phyloP scores from a whole-genome alignment of 2,888 invertebrate species.

The Cosmopolites sordidus region DNA sequence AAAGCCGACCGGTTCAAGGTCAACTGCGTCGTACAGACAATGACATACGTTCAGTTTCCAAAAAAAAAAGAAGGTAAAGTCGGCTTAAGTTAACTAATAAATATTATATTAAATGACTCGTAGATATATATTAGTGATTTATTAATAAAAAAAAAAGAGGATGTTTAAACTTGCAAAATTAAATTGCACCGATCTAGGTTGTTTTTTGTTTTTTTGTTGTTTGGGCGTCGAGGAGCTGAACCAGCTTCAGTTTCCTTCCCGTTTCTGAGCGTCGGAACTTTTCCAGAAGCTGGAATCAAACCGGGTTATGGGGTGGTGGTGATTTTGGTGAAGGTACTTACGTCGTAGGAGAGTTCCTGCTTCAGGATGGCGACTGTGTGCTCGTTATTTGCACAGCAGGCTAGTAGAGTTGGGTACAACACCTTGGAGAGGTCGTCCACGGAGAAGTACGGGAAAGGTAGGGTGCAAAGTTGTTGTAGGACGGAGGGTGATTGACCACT shows the following conservation, averaged over 20 bases:
- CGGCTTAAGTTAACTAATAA: no score
- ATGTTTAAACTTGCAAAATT: no score
- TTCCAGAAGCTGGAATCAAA: slow-evolving; percentile 53
- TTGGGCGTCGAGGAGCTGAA: slow-evolving; percentile 46
- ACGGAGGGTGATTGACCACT: slow-evolving; percentile 74
- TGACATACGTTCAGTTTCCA: slow-evolving; percentile 7
- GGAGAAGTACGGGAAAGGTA: slow-evolving; percentile 85
- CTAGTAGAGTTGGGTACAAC: slow-evolving; percentile 76
- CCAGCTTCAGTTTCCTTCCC: slow-evolving; percentile 52
- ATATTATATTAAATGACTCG: no score
- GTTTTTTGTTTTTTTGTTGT: slow-evolving; percentile 1
- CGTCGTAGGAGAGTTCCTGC: slow-evolving; percentile 62
- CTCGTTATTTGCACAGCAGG: slow-evolving; percentile 61
- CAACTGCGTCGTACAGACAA: slow-evolving; percentile 5
- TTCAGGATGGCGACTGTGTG: slow-evolving; percentile 73
- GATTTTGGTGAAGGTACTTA: slow-evolving; percentile 44
- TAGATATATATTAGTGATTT: no score
- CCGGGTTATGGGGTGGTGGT: not conserved
- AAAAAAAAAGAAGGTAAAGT: not conserved
- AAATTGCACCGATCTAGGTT: not conserved
- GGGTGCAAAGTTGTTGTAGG: slow-evolving; percentile 75
- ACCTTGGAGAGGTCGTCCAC: slow-evolving; percentile 65
- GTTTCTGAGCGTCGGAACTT: slow-evolving; percentile 54
- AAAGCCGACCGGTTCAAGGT: not conserved
- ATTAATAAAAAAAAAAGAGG: no score